phyloP scores from a whole-genome alignment of 23 tunicate genomes.

The Aplidium turbinatum region DNA sequence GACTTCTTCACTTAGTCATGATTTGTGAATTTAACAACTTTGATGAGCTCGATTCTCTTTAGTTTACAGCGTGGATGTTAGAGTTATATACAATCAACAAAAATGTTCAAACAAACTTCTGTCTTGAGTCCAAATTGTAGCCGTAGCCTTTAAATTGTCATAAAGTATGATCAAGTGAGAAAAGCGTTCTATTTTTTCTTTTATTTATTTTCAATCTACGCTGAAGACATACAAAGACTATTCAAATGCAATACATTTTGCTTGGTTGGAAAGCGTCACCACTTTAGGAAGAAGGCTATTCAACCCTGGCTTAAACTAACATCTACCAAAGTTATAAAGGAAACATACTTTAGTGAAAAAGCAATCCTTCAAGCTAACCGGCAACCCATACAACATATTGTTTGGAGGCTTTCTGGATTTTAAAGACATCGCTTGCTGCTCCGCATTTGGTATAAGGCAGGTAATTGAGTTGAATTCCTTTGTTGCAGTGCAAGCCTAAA shows the following conservation, averaged over 20 bases:
- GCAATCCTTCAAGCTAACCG: conserved; percentile 56
- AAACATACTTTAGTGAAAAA: conserved; percentile 29
- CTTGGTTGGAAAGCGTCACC: no score
- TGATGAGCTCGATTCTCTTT: no score
- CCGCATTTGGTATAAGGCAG: conserved; percentile 4
- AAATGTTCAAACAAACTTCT: no score
- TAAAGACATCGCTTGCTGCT: neutral
- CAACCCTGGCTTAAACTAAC: neutral
- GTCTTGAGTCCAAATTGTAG: no score
- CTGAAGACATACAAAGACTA: no score
- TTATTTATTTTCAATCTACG: neutral
- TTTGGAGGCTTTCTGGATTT: neutral
- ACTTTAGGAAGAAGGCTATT: no score
- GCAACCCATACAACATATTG: conserved; percentile 31
- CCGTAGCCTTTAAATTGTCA: no score
- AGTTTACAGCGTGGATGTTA: no score
- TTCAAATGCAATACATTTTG: no score
- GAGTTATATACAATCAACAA: no score
- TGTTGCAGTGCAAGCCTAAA: conserved; percentile 27
- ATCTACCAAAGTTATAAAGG: neutral
- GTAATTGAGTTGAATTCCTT: conserved; percentile 20
- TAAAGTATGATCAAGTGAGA: neutral
- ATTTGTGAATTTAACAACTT: no score
- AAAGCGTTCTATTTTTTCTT: neutral
- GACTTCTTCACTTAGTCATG: no score